Percentiles rank a stretch among this genome's conserved stretches.
Conservation (phyloP, 2,797 vertebrate genomes). For the Momotus momota region DNA sequence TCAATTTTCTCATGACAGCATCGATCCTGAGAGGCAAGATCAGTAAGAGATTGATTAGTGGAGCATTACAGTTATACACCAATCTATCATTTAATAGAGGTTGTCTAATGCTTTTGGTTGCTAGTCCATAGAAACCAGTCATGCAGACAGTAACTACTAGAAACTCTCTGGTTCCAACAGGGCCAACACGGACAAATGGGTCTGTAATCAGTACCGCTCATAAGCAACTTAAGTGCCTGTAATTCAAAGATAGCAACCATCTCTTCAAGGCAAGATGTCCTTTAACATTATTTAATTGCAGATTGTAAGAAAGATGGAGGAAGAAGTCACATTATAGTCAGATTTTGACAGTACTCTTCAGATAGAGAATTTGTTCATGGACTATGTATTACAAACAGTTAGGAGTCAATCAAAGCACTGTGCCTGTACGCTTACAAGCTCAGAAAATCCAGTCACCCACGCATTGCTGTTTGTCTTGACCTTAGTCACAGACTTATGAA, state of each 20-base stretch:
- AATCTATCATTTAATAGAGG: neutral
- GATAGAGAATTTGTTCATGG: neutral
- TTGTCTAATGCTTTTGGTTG: neutral
- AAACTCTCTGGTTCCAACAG: neutral
- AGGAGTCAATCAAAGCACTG: neutral
- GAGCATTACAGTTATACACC: neutral
- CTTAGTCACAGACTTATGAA: neutral
- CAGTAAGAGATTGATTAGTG: neutral
- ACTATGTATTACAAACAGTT: neutral
- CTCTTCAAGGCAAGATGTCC: neutral
- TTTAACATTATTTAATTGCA: neutral
- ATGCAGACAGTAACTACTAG: neutral
- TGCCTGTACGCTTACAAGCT: neutral
- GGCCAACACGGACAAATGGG: neutral
- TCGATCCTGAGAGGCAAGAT: neutral
- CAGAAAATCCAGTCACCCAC: neutral
- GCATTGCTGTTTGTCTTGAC: neutral
- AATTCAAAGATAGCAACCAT: neutral
- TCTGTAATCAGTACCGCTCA: neutral
- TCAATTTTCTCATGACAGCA: neutral
- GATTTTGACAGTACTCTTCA: neutral
- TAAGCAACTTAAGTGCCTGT: neutral
- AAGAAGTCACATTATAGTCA: neutral
- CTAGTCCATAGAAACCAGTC: neutral
- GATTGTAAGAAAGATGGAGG: neutral